Evolutionary conservation across 2,797 vertebrate genomes (phyloP).

Genomic region (Artibeus jamaicensis): DNA sequence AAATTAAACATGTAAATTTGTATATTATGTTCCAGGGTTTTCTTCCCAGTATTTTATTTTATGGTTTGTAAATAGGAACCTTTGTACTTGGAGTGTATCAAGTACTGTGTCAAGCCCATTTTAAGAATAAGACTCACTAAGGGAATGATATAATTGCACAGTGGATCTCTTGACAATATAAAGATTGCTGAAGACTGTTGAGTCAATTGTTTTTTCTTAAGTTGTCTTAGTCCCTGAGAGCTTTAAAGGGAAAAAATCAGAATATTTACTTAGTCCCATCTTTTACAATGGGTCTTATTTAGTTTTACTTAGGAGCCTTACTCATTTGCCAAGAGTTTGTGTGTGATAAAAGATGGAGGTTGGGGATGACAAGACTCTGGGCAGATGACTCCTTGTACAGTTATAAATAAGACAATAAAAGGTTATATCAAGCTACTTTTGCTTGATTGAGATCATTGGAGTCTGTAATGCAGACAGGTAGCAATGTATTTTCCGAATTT

Average conservation of each 20-base stretch:
- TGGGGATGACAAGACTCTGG: background rate
- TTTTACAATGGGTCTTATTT: background rate
- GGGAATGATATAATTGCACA: background rate
- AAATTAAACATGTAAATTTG: constrained; percentile 24
- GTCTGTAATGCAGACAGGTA: background rate
- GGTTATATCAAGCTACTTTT: background rate
- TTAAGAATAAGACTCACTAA: background rate
- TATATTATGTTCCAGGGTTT: background rate
- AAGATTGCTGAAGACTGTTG: background rate
- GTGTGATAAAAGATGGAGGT: background rate
- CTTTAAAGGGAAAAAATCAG: constrained; percentile 10
- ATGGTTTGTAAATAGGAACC: background rate
- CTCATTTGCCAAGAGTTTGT: background rate
- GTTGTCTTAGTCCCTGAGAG: background rate
- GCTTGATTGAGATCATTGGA: background rate
- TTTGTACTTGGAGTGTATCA: background rate
- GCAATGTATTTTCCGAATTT: constrained; percentile 5
- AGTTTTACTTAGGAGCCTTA: background rate
- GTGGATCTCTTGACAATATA: background rate
- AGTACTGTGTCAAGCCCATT: background rate
- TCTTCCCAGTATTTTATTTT: constrained; percentile 8
- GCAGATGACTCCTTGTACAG: background rate
- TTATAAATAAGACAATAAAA: background rate
- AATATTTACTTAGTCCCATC: background rate
- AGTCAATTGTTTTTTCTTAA: background rate